phyloP scores from a whole-genome alignment of 2,113 vertebrate species.

The Bubo scandiacus region DNA sequence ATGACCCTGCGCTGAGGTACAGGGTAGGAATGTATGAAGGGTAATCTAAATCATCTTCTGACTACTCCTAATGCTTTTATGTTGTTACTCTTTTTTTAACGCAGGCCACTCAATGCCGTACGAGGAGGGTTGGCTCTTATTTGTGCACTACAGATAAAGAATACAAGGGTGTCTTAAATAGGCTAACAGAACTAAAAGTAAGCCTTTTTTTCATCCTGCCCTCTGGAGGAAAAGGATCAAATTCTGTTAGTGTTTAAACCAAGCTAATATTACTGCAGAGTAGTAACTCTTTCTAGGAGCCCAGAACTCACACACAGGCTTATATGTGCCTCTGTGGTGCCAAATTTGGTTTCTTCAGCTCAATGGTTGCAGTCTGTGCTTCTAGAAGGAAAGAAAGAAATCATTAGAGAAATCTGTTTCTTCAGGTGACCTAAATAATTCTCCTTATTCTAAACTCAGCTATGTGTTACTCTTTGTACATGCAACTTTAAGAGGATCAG shows the following conservation, averaged over 20 bases:
- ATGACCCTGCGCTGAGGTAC: background rate
- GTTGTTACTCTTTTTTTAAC: background rate
- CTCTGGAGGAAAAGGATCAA: background rate
- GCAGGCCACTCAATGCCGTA: background rate
- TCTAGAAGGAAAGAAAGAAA: background rate
- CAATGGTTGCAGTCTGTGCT: background rate
- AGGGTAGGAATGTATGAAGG: background rate
- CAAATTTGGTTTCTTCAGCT: background rate
- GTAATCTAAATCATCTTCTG: background rate
- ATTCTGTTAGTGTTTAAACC: background rate
- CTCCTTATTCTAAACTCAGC: background rate
- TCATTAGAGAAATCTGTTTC: background rate
- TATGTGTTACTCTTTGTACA: background rate
- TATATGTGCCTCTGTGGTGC: background rate
- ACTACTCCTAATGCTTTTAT: background rate
- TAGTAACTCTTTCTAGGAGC: background rate
- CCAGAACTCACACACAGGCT: background rate
- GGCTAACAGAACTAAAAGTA: background rate
- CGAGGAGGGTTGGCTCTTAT: background rate
- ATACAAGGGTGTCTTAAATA: background rate
- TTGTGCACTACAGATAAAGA: background rate
- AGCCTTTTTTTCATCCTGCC: background rate
- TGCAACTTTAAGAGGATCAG: conserved; percentile 12
- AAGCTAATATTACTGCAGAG: background rate
- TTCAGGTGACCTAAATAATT: conserved; percentile 11